phyloP scores from a whole-genome alignment of 2,113 vertebrate species.

The Hiodon tergisus region DNA sequence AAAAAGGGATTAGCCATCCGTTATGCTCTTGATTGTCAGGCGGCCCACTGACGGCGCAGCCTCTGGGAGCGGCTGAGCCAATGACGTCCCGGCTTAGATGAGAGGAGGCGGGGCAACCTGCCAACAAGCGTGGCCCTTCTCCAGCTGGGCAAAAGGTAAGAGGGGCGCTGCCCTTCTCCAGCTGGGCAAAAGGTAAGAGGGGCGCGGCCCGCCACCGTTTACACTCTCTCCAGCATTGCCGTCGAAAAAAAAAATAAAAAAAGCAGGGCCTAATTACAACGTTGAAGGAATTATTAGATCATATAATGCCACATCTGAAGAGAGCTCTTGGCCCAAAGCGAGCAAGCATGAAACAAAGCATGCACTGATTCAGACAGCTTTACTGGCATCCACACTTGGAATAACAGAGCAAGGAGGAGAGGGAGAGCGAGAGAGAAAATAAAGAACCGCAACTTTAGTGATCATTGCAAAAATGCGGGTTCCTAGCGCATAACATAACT shows the following conservation, averaged over 20 bases:
- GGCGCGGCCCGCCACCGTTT: conserved; percentile 50
- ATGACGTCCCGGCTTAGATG: conserved; percentile 53
- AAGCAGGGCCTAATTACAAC: conserved; percentile 50
- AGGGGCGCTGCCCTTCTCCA: conserved; percentile 55
- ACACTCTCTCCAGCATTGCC: conserved; percentile 21
- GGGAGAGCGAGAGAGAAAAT: background rate
- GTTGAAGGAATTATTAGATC: conserved; percentile 58
- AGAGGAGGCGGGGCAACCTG: conserved; percentile 37
- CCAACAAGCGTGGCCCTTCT: conserved; percentile 50
- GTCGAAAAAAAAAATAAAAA: conserved; percentile 32
- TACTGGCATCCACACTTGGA: conserved; percentile 54
- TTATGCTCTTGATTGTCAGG: conserved; percentile 22
- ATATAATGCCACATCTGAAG: conserved; percentile 59
- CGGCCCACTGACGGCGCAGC: conserved; percentile 23
- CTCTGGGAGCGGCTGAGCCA: conserved; percentile 41
- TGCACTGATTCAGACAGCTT: conserved; percentile 55
- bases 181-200: conserved; percentile 55
- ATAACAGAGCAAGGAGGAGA: conserved; percentile 41
- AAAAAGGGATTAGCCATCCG: conserved; percentile 16
- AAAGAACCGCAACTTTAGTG: conserved; percentile 56
- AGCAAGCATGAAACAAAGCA: conserved; percentile 57
- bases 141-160: conserved; percentile 60
- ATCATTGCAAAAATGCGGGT: conserved; percentile 65
- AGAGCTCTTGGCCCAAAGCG: conserved; percentile 55
- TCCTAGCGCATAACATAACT: conserved; percentile 48